Conservation (phyloP, 2,113 vertebrate genomes). For the Scopus umbretta region DNA sequence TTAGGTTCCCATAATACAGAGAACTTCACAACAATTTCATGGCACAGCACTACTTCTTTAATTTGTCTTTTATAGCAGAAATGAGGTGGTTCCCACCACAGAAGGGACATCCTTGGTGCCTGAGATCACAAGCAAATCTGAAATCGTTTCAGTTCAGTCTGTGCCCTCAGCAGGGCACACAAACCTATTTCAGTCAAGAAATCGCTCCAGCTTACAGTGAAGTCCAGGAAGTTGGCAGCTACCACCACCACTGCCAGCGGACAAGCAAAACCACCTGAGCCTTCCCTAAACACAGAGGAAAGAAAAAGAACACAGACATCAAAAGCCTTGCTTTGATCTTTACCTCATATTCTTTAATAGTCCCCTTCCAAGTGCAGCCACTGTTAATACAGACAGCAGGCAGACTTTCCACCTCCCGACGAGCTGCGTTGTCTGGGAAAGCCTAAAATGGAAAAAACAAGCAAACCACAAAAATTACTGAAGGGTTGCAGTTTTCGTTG, state of each 20-base stretch:
- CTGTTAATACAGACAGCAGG: slow-evolving; percentile 82
- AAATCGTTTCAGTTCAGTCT: not conserved
- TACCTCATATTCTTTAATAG: slow-evolving; percentile 92
- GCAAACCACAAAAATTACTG: not conserved
- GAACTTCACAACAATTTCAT: not conserved
- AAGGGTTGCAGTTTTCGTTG: not conserved
- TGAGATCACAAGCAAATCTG: not conserved
- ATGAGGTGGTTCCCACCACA: not conserved
- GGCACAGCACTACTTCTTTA: not conserved
- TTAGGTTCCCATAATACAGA: not conserved
- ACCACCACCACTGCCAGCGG: not conserved
- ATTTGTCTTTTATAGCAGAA: not conserved
- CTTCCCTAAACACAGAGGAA: not conserved
- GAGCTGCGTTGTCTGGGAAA: slow-evolving; percentile 92
- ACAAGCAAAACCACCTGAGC: not conserved
- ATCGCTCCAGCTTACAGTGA: not conserved
- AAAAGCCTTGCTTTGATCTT: not conserved
- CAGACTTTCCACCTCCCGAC: slow-evolving; percentile 88
- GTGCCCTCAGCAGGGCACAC: not conserved
- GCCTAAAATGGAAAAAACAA: slow-evolving; percentile 68
- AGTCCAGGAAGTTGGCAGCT: not conserved
- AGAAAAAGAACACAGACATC: not conserved
- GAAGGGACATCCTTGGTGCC: not conserved
- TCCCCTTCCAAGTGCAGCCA: slow-evolving; percentile 86
- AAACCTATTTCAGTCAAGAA: not conserved